Evolutionary conservation across 1,140 invertebrate genomes (phyloP), one percentile per base, ranked within the genome.

Genomic region (Papilio aristodemus): DNA sequence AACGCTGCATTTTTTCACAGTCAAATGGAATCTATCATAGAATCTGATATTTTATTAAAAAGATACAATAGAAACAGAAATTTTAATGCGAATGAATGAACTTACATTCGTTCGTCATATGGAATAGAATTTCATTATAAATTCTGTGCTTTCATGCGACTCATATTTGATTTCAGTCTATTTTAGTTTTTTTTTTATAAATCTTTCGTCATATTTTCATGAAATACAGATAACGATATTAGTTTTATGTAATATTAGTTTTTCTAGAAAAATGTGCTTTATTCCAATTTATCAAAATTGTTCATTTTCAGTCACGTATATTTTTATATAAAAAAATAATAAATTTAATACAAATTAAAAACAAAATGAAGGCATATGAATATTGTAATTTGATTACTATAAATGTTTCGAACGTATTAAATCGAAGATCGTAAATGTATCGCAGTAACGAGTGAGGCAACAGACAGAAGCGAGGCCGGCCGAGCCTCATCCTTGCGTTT

Each of bases 401-500:
- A 36, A 38, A 39, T 11, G n/a, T 22, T 32, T 41, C 41, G 27
- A 50, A 8, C 27, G 17, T 66, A 36, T 59, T 59, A 36, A 46
- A 64, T 32, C 63, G 27, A 50, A 22, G 36, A 14, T 9, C 14
- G n/a, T 62, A 37, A 38, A 36, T 62, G 36, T 17, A 62, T 22
- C 39, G 62, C n/a, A n/a, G 19, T n/a, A n/a, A 43, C 63, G 14
- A 27, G 43, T 46, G 63, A 66, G 50, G 63, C 63, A 46, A 66
- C 63, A 50, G 41, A 36, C 63, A 46, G 32, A 13, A 66, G 43
- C 43, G 41, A 66, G 63, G 63, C 14, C 63, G 27, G 63, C 27
- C 14, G 10, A 32, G 63, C 13, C 41, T 27, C 41, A 66, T 66
- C 63, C 63, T 66, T 66, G 63, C 63, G 46, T 66, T 66, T 66